Conservation (phyloP, 2,888 invertebrate species). For the Odontothrips loti region DNA sequence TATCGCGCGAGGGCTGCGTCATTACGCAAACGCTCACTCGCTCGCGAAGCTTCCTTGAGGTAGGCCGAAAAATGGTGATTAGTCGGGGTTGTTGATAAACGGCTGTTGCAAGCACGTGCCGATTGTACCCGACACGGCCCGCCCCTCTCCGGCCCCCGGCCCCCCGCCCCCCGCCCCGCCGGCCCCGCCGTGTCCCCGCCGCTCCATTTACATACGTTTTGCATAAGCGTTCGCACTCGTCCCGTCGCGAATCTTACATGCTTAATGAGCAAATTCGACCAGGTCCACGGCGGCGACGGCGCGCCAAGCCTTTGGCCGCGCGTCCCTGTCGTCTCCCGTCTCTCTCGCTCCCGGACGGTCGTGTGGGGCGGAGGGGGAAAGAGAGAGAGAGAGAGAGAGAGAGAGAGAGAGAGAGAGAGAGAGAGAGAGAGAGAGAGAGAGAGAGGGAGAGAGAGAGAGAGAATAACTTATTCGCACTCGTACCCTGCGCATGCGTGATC, state of each 20-base stretch:
- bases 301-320: neutral
- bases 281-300: neutral
- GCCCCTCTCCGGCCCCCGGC: neutral
- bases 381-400: too few relatives aligned
- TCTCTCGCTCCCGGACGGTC: neutral
- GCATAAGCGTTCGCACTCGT: constrained; percentile 18
- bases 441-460: too few relatives aligned
- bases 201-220: neutral
- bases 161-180: neutral
- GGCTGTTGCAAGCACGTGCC: constrained; percentile 10
- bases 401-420: too few relatives aligned
- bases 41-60: neutral
- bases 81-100: neutral
- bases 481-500: neutral
- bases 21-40: neutral
- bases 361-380: neutral
- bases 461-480: too few relatives aligned
- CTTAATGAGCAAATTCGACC: constrained; percentile 6
- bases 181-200: neutral
- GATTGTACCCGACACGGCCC: neutral
- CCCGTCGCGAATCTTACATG: constrained; percentile 19
- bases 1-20: neutral
- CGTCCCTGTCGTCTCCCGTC: neutral
- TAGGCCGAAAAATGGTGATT: neutral
- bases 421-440: too few relatives aligned